These are phyloP conservation scores for Microcebus jonahi DNA, from an alignment of 2,113 vertebrate species.

Conservation along the genomic window DNA sequence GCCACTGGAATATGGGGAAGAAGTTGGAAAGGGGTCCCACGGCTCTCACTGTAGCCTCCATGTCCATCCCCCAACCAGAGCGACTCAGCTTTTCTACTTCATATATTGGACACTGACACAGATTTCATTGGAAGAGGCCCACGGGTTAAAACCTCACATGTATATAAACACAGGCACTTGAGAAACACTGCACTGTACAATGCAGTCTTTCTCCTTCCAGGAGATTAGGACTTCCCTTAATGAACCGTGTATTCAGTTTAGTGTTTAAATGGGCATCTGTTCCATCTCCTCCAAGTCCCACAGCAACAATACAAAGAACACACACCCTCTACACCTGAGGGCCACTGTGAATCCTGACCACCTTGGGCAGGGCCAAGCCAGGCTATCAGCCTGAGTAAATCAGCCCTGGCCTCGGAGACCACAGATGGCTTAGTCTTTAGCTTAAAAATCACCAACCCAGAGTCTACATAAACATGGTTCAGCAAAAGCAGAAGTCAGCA, in stretches of 20 bases:
- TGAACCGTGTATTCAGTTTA: neutral
- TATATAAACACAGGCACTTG: neutral
- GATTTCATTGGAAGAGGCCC: neutral
- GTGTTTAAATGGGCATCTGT: neutral
- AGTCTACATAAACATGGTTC: neutral
- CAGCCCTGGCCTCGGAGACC: neutral
- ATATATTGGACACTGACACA: neutral
- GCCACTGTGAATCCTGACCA: neutral
- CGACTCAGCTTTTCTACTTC: neutral
- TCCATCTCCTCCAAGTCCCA: neutral
- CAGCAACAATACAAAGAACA: too few species aligned
- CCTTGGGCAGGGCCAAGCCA: neutral
- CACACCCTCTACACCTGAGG: too few species aligned
- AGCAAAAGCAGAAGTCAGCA: neutral
- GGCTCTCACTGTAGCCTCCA: neutral
- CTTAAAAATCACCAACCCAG: neutral
- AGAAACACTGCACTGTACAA: neutral
- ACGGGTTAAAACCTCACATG: neutral
- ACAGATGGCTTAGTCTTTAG: neutral
- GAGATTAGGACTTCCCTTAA: neutral
- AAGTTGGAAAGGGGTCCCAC: neutral
- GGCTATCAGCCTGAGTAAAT: neutral
- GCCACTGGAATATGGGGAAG: neutral
- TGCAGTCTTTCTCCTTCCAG: neutral
- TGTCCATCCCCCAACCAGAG: rapidly evolving